phyloP scores from a whole-genome alignment of 1,140 invertebrate genomes.

The Parapsyche elsis region DNA sequence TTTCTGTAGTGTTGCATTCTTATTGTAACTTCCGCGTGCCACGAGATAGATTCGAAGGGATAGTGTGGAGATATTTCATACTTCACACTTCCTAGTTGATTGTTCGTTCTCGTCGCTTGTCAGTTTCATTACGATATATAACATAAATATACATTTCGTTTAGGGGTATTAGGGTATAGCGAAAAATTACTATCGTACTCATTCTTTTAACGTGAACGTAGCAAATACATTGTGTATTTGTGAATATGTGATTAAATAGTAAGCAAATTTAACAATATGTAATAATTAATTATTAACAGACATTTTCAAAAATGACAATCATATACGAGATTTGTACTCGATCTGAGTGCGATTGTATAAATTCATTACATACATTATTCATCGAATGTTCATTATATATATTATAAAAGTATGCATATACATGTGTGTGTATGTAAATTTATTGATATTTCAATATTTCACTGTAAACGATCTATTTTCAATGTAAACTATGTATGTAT shows the following conservation, averaged over 20 bases:
- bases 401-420: slow-evolving; percentile 5
- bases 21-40: neutral
- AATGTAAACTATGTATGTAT: neutral
- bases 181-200: neutral
- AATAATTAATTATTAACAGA: neutral
- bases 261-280: neutral
- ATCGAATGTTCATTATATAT: slow-evolving; percentile 13
- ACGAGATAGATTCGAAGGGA: neutral
- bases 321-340: slow-evolving; percentile 7
- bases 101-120: no score
- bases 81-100: no score
- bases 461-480: neutral
- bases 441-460: slow-evolving; percentile 3
- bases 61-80: neutral
- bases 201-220: slow-evolving; percentile 3
- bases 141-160: neutral
- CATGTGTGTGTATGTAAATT: neutral
- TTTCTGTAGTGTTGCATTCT: slow-evolving; percentile 4
- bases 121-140: neutral
- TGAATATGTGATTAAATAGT: slow-evolving; percentile 25
- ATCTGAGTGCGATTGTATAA: neutral
- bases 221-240: slow-evolving; percentile 28
- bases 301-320: slow-evolving; percentile 20
- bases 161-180: slow-evolving; percentile 27
- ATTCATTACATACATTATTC: slow-evolving; percentile 17